Conservation (phyloP, 2,888 invertebrate species). For the Ephialtes manifestator region DNA sequence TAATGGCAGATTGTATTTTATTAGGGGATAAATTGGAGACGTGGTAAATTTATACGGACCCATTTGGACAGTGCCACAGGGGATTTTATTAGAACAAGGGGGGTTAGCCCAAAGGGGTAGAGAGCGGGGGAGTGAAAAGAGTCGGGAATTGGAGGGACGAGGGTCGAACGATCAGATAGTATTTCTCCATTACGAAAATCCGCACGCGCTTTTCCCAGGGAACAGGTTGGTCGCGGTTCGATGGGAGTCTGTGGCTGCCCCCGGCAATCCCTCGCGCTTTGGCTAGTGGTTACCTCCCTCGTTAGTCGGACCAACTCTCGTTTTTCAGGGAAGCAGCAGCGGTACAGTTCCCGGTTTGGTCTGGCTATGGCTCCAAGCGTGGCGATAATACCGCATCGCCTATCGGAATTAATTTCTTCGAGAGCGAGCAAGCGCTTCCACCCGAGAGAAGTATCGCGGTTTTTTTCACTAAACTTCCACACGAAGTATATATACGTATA, state of each 20-base stretch:
- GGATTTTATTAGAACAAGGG: slow-evolving; percentile 42
- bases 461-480: slow-evolving; percentile 72
- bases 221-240: slow-evolving; percentile 49
- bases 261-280: slow-evolving; percentile 52
- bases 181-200: slow-evolving; percentile 68
- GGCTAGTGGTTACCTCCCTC: slow-evolving; percentile 64
- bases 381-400: slow-evolving; percentile 73
- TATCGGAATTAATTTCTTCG: slow-evolving; percentile 82
- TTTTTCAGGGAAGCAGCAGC: slow-evolving; percentile 36
- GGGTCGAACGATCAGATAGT: slow-evolving; percentile 60
- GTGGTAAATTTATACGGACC: slow-evolving; percentile 54
- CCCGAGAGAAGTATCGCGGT: slow-evolving; percentile 59
- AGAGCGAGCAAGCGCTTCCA: slow-evolving; percentile 77
- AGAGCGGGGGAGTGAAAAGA: slow-evolving; percentile 33
- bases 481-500: slow-evolving; percentile 16
- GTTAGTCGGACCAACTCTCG: slow-evolving; percentile 64
- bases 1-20: slow-evolving; percentile 63
- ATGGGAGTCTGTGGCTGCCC: slow-evolving; percentile 16
- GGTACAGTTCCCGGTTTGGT: slow-evolving; percentile 35
- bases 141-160: slow-evolving; percentile 37
- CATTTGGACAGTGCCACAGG: slow-evolving; percentile 48
- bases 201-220: slow-evolving; percentile 50
- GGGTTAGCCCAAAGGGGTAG: slow-evolving; percentile 1
- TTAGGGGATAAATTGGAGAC: slow-evolving; percentile 51
- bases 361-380: slow-evolving; percentile 47